phyloP scores from a whole-genome alignment of 2,113 vertebrate genomes.

The Nothobranchius kuhntae region DNA sequence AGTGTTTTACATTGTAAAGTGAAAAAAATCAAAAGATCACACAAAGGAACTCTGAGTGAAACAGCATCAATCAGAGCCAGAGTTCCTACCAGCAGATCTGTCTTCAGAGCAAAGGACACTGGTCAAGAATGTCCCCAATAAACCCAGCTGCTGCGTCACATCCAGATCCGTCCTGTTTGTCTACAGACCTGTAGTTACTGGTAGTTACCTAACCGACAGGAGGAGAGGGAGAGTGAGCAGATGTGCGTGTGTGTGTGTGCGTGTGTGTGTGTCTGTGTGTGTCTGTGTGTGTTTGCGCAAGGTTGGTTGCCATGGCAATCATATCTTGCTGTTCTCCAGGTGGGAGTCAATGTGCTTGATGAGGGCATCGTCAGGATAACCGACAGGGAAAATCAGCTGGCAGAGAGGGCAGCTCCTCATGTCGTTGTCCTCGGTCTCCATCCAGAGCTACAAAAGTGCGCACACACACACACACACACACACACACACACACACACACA shows the following conservation, averaged over 20 bases:
- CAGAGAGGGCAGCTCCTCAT: slow-evolving; percentile 96
- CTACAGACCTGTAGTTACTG: slow-evolving; percentile 25
- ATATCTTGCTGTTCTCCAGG: slow-evolving; percentile 99
- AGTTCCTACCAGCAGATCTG: slow-evolving; percentile 32
- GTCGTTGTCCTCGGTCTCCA: slow-evolving; percentile 96
- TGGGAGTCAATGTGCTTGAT: slow-evolving; percentile 99
- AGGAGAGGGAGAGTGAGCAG: slow-evolving; percentile 17
- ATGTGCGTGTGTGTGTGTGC: slow-evolving; percentile 20
- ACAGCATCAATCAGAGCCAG: slow-evolving; percentile 46
- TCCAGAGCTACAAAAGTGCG: slow-evolving; percentile 86
- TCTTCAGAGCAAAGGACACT: slow-evolving; percentile 10
- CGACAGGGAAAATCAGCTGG: slow-evolving; percentile 94
- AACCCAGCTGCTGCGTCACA: background rate
- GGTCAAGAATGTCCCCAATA: slow-evolving; percentile 2
- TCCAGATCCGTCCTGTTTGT: background rate
- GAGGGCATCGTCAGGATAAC: slow-evolving; percentile 95
- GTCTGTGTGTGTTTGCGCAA: too few relatives aligned
- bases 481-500: too few relatives aligned
- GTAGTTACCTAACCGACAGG: slow-evolving; percentile 36
- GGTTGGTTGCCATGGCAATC: slow-evolving; percentile 62
- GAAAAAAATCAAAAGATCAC: slow-evolving; percentile 47
- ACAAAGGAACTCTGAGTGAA: slow-evolving; percentile 46
- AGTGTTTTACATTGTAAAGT: slow-evolving; percentile 33
- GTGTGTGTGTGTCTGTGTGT: background rate
- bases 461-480: slow-evolving; percentile 7